Evolutionary conservation across 2,113 vertebrate genomes (phyloP).

Genomic region (Excalfactoria chinensis): DNA sequence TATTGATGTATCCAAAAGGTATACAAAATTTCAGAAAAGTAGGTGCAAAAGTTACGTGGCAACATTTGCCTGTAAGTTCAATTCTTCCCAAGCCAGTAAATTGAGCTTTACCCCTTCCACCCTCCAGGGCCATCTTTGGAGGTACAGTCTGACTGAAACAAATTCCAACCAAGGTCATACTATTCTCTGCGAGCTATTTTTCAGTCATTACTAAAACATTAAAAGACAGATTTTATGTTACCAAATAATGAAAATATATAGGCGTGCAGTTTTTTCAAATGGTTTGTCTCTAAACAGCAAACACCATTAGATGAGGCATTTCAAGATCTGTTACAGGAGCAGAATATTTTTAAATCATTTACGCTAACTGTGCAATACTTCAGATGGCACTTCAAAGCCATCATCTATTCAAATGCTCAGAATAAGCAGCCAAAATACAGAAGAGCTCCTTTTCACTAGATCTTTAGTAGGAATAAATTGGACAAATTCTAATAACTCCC

Average conservation of each 20-base stretch:
- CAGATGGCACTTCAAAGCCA: conserved; percentile 11
- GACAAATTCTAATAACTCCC: not conserved
- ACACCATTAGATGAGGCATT: not conserved
- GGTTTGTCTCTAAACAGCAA: not conserved
- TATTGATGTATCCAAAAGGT: not conserved
- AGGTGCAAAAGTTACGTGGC: not conserved
- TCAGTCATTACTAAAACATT: not conserved
- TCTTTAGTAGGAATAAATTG: not conserved
- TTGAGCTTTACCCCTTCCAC: not conserved
- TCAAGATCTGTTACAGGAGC: not conserved
- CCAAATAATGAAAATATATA: not conserved
- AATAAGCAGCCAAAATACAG: not conserved
- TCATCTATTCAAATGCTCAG: not conserved
- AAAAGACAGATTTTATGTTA: conserved; percentile 9
- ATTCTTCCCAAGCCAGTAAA: not conserved
- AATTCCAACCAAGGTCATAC: not conserved
- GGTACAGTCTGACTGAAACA: not conserved
- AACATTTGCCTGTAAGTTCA: not conserved
- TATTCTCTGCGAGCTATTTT: not conserved
- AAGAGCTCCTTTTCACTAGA: not conserved
- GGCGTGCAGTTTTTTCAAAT: not conserved
- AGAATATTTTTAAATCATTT: conserved; percentile 15
- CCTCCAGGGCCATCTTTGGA: not conserved
- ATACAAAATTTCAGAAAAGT: not conserved
- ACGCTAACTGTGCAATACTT: not conserved